Conservation (phyloP, 2,797 vertebrate species). For the Decapterus maruadsi region DNA sequence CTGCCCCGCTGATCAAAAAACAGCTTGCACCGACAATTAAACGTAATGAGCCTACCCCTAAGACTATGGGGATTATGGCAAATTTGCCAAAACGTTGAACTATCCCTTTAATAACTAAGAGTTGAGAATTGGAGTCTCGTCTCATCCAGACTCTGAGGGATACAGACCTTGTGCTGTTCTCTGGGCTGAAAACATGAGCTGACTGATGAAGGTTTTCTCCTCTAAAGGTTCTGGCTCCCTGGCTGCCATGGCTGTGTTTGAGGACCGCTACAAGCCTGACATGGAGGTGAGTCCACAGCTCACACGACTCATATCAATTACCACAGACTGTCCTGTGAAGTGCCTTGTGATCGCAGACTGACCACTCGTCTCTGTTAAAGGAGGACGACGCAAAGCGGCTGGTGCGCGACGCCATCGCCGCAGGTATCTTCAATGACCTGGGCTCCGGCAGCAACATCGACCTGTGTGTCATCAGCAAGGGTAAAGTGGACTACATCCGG, state of each 20-base stretch:
- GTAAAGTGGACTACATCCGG: conserved; percentile 93
- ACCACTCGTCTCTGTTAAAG: conserved; percentile 68
- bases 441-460: conserved; percentile 98
- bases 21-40: too few species aligned
- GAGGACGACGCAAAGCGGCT: conserved; percentile 93
- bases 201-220: background rate
- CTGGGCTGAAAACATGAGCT: background rate
- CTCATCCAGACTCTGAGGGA: too few species aligned
- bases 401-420: conserved; percentile 94
- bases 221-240: conserved; percentile 93
- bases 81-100: too few species aligned
- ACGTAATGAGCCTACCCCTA: too few species aligned
- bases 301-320: background rate
- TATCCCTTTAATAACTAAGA: too few species aligned
- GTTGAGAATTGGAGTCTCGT: too few species aligned
- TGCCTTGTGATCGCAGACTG: background rate
- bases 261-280: conserved; percentile 93
- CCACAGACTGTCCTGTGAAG: background rate
- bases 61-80: too few species aligned
- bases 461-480: conserved; percentile 95
- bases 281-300: conserved; percentile 89
- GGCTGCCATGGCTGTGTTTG: conserved; percentile 97
- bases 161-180: background rate
- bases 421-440: conserved; percentile 96
- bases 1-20: too few species aligned